Evolutionary conservation across 2,888 invertebrate species (phyloP).

Genomic region (Nomada fucata): DNA sequence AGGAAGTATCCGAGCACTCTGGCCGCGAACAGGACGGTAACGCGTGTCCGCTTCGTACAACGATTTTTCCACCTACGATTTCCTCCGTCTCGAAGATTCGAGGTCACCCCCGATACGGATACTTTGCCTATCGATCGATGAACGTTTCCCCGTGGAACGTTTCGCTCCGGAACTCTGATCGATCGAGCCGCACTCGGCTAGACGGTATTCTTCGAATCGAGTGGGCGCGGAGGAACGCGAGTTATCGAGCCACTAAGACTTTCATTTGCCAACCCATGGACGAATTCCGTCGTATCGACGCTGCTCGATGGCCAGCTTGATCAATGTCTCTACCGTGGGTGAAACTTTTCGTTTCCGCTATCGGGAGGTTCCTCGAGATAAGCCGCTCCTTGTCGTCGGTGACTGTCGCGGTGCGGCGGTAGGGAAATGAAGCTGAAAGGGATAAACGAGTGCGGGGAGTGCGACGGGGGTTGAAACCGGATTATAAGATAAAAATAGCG

Average conservation of each 20-base stretch:
- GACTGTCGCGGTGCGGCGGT: not conserved
- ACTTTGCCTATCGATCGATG: conserved; percentile 32
- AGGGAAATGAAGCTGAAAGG: not conserved
- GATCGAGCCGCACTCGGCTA: conserved; percentile 7
- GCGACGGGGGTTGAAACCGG: too few species aligned
- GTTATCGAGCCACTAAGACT: conserved; percentile 51
- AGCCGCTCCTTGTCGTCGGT: not conserved
- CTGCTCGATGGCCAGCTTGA: not conserved
- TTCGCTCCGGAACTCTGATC: conserved; percentile 35
- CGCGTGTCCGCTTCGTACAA: conserved; percentile 28
- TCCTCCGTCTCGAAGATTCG: conserved; percentile 20
- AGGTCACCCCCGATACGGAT: conserved; percentile 24
- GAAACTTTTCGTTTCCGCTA: conserved; percentile 29
- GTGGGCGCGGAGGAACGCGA: conserved; percentile 37
- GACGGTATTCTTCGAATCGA: conserved; percentile 47
- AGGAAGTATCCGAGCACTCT: too few species aligned
- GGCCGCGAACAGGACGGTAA: not conserved
- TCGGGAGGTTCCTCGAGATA: not conserved
- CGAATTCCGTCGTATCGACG: conserved; percentile 13
- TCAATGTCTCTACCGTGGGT: not conserved
- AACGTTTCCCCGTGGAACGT: conserved; percentile 28
- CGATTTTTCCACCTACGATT: conserved; percentile 23
- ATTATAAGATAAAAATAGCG: too few species aligned
- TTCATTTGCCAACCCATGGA: conserved; percentile 46
- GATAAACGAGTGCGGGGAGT: not conserved